These are phyloP conservation scores for Chaunax sp. DNA, from an alignment of 2,797 vertebrate species.

Conservation along the genomic window DNA sequence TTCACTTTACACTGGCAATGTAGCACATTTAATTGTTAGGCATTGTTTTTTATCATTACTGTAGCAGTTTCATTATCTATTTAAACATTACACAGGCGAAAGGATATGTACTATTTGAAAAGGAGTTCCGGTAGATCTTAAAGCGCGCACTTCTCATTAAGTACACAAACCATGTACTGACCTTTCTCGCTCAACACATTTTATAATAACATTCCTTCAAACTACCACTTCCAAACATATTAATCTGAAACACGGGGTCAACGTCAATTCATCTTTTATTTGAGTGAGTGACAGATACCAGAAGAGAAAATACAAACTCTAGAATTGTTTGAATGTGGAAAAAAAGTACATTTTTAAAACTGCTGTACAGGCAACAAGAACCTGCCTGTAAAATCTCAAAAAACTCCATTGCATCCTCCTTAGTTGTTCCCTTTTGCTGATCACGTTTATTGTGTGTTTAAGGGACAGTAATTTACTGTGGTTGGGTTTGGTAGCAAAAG, in stretches of 20 bases:
- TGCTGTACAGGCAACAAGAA: slow-evolving; percentile 54
- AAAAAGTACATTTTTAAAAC: slow-evolving; percentile 70
- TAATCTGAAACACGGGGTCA: slow-evolving; percentile 21
- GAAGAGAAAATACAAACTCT: slow-evolving; percentile 77
- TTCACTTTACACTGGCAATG: fast-evolving
- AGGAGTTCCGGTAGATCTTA: slow-evolving; percentile 59
- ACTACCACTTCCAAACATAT: neutral
- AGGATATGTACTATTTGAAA: slow-evolving; percentile 42
- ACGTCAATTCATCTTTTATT: slow-evolving; percentile 66
- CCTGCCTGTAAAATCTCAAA: slow-evolving; percentile 60
- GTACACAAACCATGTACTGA: neutral
- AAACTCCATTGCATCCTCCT: slow-evolving; percentile 48
- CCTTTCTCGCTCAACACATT: too few species aligned
- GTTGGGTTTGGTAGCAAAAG: neutral
- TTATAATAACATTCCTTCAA: neutral
- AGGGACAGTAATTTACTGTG: neutral
- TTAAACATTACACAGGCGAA: slow-evolving; percentile 54
- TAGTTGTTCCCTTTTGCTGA: neutral
- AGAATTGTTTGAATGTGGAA: slow-evolving; percentile 62
- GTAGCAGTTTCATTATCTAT: fast-evolving
- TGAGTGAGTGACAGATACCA: slow-evolving; percentile 62
- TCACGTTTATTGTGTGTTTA: slow-evolving; percentile 2
- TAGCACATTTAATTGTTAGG: fast-evolving
- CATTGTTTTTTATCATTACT: too few species aligned
- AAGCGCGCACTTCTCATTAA: slow-evolving; percentile 53